Percentiles rank a stretch among this genome's conserved stretches.
phyloP scores from a whole-genome alignment of 2,797 vertebrate species.

The Myotis findleyi region DNA sequence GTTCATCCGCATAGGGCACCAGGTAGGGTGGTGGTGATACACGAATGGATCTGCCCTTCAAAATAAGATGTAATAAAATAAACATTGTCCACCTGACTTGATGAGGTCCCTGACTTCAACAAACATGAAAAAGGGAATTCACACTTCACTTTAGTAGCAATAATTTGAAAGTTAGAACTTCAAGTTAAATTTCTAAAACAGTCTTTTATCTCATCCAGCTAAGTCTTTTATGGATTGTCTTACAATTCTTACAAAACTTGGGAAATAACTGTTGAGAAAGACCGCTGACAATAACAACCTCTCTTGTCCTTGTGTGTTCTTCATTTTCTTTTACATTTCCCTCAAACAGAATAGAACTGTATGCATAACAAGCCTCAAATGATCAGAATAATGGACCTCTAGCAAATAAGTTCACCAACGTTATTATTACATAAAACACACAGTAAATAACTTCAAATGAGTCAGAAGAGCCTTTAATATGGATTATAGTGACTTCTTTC shows the following conservation, averaged over 20 bases:
- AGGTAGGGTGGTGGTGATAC: neutral
- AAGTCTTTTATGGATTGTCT: neutral
- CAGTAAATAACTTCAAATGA: neutral
- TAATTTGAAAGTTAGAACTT: neutral
- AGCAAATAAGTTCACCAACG: neutral
- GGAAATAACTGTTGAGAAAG: neutral
- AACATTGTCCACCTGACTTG: neutral
- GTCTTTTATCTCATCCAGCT: neutral
- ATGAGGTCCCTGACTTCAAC: neutral
- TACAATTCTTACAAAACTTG: neutral
- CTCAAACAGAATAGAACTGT: neutral
- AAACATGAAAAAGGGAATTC: neutral
- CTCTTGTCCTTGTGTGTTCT: neutral
- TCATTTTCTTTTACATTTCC: neutral
- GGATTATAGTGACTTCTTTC: neutral
- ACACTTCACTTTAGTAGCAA: neutral
- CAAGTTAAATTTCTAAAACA: conserved; percentile 43
- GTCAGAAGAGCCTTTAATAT: neutral
- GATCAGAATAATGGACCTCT: neutral
- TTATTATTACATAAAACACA: neutral
- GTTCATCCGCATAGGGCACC: neutral
- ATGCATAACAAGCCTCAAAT: neutral
- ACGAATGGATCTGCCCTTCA: neutral
- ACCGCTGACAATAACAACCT: neutral
- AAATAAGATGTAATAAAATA: neutral